Evolutionary conservation across 2,888 invertebrate genomes (phyloP), one percentile per base, ranked within the genome.

Genomic region (Tetranychus truncatus): DNA sequence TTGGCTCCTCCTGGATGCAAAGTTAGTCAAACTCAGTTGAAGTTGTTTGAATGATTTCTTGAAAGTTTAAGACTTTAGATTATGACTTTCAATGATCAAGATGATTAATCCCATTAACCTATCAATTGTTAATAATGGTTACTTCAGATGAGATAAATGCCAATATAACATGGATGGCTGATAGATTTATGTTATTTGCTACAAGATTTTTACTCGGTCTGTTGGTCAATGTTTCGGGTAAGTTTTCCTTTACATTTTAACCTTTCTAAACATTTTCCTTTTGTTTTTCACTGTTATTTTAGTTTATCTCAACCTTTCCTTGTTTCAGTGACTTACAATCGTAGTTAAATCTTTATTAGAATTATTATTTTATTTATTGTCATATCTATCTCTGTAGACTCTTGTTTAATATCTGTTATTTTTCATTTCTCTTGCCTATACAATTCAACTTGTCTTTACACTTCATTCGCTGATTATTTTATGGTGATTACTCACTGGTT

Each of bases 181-280:
- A 18, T 65, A 55, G 55, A 45, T 76, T 8, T 72, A 75, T 72
- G 15, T 75, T 65, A 46, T 76, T 18, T 74, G 76, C 71, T 44
- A 65, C 71, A 15, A 55, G 7, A 55, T 55, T 55, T 6, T 6
- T 55, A 15, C 15, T 55, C 9, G 15, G 11, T 55, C 55, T 55
- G 55, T 55, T 55, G 55, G 55, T 55, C 55, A 55, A 55, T 55
- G 55, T 55, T 55, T 55, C 55, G 55, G 55, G 55, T 55, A 55
- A 55, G 55, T 55, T 15, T 55, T 55, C 15, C 11, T 55, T 55
- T 55, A 5, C 34, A 34, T 5, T 34, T 15, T 55, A 15, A 55
- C 9, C 9, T 55, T 15, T 15, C 15, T 7, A 15, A 15, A 55
- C 15, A 15, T 9, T 55, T 55, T 55, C 55, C 55, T 15, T 15